Base-by-base conservation (phyloP, 2,888 invertebrate genomes). In the Ophion costatus region DNA sequence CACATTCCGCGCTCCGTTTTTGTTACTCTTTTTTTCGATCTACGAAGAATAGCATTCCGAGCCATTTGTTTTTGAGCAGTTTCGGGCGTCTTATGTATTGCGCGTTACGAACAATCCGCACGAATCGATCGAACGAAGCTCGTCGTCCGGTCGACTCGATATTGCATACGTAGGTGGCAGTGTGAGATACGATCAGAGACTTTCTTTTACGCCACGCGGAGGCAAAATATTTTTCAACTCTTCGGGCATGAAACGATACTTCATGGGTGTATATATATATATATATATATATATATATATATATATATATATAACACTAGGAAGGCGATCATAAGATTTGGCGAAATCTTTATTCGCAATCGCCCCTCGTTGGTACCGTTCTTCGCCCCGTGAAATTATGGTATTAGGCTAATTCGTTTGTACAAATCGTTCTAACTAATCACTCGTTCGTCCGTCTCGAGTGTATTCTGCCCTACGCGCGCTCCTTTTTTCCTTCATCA, bases 371-470 rank as follows among this genome's bases (percentile, higher is more conserved):
- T 14, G 51, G 17, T 17, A 17, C 51, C 17, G 17, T 57, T 33
- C 1, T 22, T 67, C 20, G 24, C 14, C 29, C 38, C 11, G 17
- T n/a, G 29, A 20, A 64, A 9, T 6, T 29, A 38, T 69, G 82
- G 77, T 82, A 81, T 83, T 86, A 71, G 84, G 77, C 76, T 88
- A 84, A 80, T 85, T 83, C 81, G 79, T 89, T 89, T 89, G 88
- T 90, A 88, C 90, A 89, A 90, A 89, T 87, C 85, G 80, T 86
- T 86, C 88, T 88, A 90, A 89, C 88, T 90, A 90, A 90, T 85
- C 84, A 63, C 76, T 80, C 70, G 66, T 79, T 73, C 71, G 59
- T 75, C 29, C 66, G 5, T 57, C n/a, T 51, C 74, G 84, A 84
- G 73, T 67, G 73, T n/a, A n/a, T 70, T 22, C 75, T 78, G 81